Percentiles rank a stretch among this genome's conserved stretches.
Conservation (phyloP, 1,140 invertebrate genomes). For the Sesamia nonagrioides region DNA sequence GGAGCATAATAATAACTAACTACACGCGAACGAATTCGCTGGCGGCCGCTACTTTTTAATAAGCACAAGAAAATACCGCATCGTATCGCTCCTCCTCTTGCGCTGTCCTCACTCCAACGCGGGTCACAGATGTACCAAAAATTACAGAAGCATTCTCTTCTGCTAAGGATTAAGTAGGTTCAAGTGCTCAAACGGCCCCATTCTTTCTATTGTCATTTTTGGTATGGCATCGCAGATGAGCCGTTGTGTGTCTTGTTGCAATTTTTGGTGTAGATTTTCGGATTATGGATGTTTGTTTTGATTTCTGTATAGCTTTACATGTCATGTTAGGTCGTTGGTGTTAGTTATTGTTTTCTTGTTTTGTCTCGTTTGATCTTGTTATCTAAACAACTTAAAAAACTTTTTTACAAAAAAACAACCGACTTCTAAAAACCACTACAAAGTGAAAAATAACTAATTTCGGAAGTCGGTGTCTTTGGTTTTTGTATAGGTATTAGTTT, state of each 20-base stretch:
- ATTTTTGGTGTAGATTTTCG: constrained; percentile 74
- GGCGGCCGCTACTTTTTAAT: too few relatives aligned
- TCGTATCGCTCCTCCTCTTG: constrained; percentile 32
- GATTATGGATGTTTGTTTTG: constrained; percentile 58
- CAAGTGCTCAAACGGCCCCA: constrained; percentile 65
- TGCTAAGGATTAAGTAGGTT: constrained; percentile 77
- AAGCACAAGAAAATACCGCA: too few relatives aligned
- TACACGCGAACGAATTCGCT: too few relatives aligned
- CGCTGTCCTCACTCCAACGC: constrained; percentile 9
- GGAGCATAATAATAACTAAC: too few relatives aligned
- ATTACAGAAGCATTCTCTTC: constrained; percentile 73
- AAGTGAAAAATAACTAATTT: too few relatives aligned
- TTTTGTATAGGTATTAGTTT: too few relatives aligned
- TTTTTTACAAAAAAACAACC: too few relatives aligned
- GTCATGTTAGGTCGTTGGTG: background rate
- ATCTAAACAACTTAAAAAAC: background rate
- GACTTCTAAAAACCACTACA: too few relatives aligned
- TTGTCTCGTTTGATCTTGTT: background rate
- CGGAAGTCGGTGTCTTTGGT: too few relatives aligned
- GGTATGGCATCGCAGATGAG: constrained; percentile 64
- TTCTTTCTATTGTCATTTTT: constrained; percentile 73
- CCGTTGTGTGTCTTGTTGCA: constrained; percentile 61
- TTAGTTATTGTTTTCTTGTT: background rate
- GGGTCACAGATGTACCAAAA: constrained; percentile 77
- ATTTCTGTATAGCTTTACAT: constrained; percentile 6